These are phyloP conservation scores for Catajapyx aquilonaris DNA, from an alignment of 1,140 invertebrate species.

Conservation along the genomic window DNA sequence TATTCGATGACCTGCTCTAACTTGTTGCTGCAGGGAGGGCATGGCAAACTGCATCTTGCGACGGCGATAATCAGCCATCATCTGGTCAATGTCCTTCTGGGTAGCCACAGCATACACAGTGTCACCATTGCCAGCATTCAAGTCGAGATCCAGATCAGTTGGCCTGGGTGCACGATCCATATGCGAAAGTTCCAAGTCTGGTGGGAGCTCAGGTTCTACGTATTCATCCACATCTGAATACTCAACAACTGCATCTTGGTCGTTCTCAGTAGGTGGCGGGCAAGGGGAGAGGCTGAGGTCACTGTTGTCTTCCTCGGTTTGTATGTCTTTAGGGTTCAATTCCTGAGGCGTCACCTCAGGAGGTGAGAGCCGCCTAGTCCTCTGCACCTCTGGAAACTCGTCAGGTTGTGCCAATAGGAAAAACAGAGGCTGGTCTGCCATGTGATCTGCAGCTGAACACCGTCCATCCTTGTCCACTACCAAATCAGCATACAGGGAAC, in stretches of 20 bases:
- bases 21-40: constrained; percentile 15
- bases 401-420: constrained; percentile 38
- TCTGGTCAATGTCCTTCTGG: constrained; percentile 24
- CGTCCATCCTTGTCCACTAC: constrained; percentile 31
- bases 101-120: constrained; percentile 26
- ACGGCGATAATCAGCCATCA: constrained; percentile 36
- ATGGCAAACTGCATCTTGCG: constrained; percentile 33
- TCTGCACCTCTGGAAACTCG: constrained; percentile 29
- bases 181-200: too few relatives aligned
- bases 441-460: constrained; percentile 29
- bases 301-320: too few relatives aligned
- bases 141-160: too few relatives aligned
- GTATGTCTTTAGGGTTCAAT: too few relatives aligned
- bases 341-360: too few relatives aligned
- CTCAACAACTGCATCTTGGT: too few relatives aligned
- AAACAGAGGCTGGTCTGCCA: constrained; percentile 36
- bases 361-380: too few relatives aligned
- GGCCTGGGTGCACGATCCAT: too few relatives aligned
- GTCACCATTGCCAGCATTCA: constrained; percentile 4
- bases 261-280: too few relatives aligned
- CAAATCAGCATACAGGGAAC: constrained; percentile 37
- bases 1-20: constrained; percentile 13
- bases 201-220: too few relatives aligned
- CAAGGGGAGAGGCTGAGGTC: too few relatives aligned
- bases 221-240: too few relatives aligned